Percentiles rank a stretch among this genome's conserved stretches.
Conservation (phyloP, 2,888 invertebrate genomes). For the Mesorhabditis belari region DNA sequence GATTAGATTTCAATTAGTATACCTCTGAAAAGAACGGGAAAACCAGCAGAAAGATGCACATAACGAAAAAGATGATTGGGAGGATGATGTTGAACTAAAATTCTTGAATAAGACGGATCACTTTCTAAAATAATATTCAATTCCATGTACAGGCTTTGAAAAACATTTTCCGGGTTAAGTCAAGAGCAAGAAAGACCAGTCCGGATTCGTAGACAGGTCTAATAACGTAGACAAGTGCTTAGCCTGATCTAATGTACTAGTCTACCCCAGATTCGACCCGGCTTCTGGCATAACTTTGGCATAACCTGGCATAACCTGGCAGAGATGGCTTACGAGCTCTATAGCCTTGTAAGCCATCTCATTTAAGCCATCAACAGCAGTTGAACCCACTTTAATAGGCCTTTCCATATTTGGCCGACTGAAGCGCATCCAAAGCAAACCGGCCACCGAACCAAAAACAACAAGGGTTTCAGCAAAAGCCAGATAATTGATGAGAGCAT, state of each 20-base stretch:
- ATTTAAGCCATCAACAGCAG: slow-evolving; percentile 1
- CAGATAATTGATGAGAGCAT: slow-evolving; percentile 57
- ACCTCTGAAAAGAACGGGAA: slow-evolving; percentile 69
- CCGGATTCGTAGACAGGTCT: neutral
- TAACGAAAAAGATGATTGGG: slow-evolving; percentile 76
- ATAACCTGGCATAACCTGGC: neutral
- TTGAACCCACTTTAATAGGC: slow-evolving; percentile 58
- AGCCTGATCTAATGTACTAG: neutral
- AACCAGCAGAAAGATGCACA: slow-evolving; percentile 77
- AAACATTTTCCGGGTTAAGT: neutral
- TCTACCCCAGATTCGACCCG: neutral
- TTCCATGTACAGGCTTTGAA: neutral
- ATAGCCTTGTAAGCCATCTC: neutral
- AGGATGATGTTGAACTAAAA: slow-evolving; percentile 69
- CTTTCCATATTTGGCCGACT: slow-evolving; percentile 48
- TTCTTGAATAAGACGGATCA: too few relatives aligned
- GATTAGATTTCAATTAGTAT: slow-evolving; percentile 56
- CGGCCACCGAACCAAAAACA: slow-evolving; percentile 56
- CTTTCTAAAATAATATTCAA: neutral
- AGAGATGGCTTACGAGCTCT: too few relatives aligned
- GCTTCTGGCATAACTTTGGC: too few relatives aligned
- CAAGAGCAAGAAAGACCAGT: neutral
- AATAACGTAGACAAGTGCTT: neutral
- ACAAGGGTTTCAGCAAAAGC: slow-evolving; percentile 57
- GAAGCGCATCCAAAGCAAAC: slow-evolving; percentile 55